These are phyloP conservation scores for Ormyrus pomaceus DNA, from an alignment of 2,888 invertebrate genomes.

Conservation along the genomic window DNA sequence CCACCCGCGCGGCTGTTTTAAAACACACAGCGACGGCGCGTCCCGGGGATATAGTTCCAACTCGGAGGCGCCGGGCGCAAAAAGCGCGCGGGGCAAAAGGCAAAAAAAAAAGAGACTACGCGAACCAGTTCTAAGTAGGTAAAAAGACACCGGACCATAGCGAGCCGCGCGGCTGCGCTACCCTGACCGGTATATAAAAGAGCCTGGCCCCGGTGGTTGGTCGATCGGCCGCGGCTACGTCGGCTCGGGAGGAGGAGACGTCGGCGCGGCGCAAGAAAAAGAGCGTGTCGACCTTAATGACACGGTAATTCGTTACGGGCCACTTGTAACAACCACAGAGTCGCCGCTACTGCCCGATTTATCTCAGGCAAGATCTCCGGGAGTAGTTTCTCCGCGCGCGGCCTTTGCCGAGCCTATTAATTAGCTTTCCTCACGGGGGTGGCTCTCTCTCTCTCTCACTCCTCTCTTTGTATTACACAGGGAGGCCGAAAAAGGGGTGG, in stretches of 20 bases:
- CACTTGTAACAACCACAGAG: constrained; percentile 62
- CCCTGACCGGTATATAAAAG: not conserved
- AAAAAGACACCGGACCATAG: too few species aligned
- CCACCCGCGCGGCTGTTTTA: not conserved
- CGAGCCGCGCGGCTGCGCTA: not conserved
- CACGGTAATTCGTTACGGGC: constrained; percentile 68
- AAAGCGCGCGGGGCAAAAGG: too few species aligned
- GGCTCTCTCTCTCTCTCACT: constrained; percentile 20
- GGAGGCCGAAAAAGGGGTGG: constrained; percentile 50
- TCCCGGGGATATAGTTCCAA: too few species aligned
- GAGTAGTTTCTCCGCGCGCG: constrained; percentile 61
- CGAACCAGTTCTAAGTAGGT: too few species aligned
- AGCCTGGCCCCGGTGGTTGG: not conserved
- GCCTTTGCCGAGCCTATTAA: constrained; percentile 68
- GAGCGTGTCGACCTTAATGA: constrained; percentile 60
- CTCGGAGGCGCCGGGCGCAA: too few species aligned
- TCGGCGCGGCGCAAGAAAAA: constrained; percentile 37
- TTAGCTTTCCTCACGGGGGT: constrained; percentile 67
- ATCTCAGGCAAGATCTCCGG: constrained; percentile 60
- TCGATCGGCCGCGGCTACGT: not conserved
- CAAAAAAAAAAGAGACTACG: too few species aligned
- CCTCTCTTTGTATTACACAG: not conserved
- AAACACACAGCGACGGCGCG: too few species aligned
- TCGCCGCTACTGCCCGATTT: constrained; percentile 61
- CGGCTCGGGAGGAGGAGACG: not conserved